Base-by-base conservation (phyloP, 2,888 invertebrate genomes). In the Dasypogon diadema region DNA sequence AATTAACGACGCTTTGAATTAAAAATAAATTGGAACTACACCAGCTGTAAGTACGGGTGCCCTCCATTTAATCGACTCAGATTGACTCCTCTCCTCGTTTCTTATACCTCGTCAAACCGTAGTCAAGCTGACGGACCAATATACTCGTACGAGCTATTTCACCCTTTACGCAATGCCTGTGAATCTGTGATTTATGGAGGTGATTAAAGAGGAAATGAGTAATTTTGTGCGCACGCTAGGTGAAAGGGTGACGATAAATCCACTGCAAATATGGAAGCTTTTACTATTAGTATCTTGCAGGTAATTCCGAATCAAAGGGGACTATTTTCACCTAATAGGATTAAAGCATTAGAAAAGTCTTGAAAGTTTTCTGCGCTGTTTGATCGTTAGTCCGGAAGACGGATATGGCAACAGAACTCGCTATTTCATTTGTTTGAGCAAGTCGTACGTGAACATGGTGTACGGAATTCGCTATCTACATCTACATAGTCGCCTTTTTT, bases 111-210 rank as follows among this genome's bases (percentile, higher is more conserved):
- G n/a, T n/a, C n/a, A n/a, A n/a, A 30, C 3, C 26, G 30, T 5
- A 58, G 58, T 24, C 30, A 30, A 21, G 18, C 8, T 18, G 22
- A 10, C 21, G 60, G 2, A 18, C 37, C 16, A 37, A n/a, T n/a
- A n/a, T n/a, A n/a, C n/a, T n/a, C n/a, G 42, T 1, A 18, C 18
- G 34, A 37, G 60, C 60, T 21, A 60, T 22, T 65, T 65, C 24
- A 6, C 21, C 58, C 22, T 24, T 42, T 46, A 46, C 21, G 48
- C 24, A n/a, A 42, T 42, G 2, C 48, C n/a, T 12, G 24, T 65
- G 65, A 65, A 22, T 48, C n/a, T 12, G 24, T 65, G 65, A 65
- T 42, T 48, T 65, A 65, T 65, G 24, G 24, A 10, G 65, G 14
- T 42, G 22, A 65, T 65, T 65, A 65, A 8, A 16, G 12, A 16